Evolutionary conservation across 1,140 invertebrate species (phyloP), one percentile per base, ranked within the genome.

Genomic region (Halictus rubicundus): DNA sequence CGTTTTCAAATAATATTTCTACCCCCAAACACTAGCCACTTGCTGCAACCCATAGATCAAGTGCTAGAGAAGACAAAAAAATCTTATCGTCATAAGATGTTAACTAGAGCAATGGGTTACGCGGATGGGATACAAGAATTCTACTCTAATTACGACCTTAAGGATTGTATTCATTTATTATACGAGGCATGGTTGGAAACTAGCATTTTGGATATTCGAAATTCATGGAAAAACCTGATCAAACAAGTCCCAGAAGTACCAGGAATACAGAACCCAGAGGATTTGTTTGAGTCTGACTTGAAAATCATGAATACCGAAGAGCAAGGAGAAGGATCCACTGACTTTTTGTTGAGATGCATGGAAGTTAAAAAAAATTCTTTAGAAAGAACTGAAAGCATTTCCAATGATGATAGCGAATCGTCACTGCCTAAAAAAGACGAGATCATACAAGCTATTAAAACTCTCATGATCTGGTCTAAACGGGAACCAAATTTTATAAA

Each of bases 111-210:
- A 12, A 46, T 46, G n/a, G 46, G 8, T 25, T 66, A 25, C 25
- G n/a, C 64, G 0, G 39, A 23, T 16, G 64, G 64, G 2, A 23
- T 66, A 9, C 64, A 46, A 46, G 39, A 66, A 25, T 66, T 66
- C n/a, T 66, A 66, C 42, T 66, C 37, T 14, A 42, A 66, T 49
- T 66, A 66, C 16, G 64, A 66, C 16, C 64, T 66, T 21, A 66
- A 66, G 6, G 64, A 66, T 46, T 66, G 64, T 25, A 66, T 66
- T n/a, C 39, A 66, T 19, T n/a, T 66, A 4, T 39, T 66, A 12
- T 25, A 16, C 14, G 39, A 66, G 14, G 64, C 64, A 1, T 66
- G 64, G 64, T 1, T n/a, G 6, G 64, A 66, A 25, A 66, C 46
- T 9, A 65, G 37, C 10, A 12, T 8, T 1, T 23, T 23, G 12